These are phyloP conservation scores for Anarrhichthys ocellatus DNA, from an alignment of 2,113 vertebrate species.

Conservation along the genomic window DNA sequence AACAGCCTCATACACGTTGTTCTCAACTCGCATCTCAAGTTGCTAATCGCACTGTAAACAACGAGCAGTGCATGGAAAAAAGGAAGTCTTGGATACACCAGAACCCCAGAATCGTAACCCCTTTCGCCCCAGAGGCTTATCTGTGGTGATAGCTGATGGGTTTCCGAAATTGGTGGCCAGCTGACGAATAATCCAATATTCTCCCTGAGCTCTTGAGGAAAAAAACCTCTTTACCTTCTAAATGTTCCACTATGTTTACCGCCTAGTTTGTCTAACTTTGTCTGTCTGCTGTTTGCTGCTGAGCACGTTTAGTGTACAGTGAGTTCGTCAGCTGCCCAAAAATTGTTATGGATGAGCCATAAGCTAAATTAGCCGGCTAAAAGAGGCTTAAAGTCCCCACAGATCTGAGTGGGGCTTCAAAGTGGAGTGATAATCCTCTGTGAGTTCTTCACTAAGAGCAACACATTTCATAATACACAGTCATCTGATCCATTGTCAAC, in stretches of 20 bases:
- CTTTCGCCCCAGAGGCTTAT: no score
- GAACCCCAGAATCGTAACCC: no score
- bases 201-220: not conserved
- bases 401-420: not conserved
- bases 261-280: not conserved
- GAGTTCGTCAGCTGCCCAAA: not conserved
- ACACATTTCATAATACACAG: not conserved
- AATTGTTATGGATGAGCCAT: not conserved
- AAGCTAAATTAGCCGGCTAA: not conserved
- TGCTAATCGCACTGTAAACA: no score
- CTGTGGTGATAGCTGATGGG: no score
- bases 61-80: no score
- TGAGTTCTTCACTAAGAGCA: not conserved
- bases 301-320: no score
- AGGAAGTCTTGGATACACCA: no score
- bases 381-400: not conserved
- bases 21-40: no score
- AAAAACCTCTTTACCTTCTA: not conserved
- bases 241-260: not conserved
- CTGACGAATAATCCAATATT: not conserved
- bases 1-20: no score
- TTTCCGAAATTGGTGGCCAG: no score
- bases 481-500: constrained; percentile 10
- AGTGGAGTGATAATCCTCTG: not conserved
- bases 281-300: not conserved